Evolutionary conservation across 2,113 vertebrate genomes (phyloP).

Genomic region (Galeopterus variegatus): DNA sequence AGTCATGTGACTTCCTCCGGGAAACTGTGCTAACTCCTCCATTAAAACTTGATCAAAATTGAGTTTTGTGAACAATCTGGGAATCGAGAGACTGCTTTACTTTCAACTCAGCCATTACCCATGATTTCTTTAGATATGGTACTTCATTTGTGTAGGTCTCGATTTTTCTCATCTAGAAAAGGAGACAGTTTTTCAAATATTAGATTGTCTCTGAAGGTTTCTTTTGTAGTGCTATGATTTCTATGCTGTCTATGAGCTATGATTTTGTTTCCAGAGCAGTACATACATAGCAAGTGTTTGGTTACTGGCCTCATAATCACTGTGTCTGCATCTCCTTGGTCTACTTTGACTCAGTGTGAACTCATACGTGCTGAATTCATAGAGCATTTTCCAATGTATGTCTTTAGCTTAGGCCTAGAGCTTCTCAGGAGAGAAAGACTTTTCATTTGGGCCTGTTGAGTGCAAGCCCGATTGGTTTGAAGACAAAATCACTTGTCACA

Average conservation of each 20-base stretch:
- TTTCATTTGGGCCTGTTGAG: constrained; percentile 5
- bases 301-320: constrained; percentile 1
- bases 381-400: constrained; percentile 21
- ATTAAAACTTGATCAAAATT: constrained; percentile 9
- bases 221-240: background rate
- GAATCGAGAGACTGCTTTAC: constrained; percentile 48
- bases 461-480: background rate
- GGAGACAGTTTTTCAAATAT: background rate
- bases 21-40: background rate
- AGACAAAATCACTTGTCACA: constrained; percentile 41
- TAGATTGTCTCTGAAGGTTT: background rate
- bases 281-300: constrained; percentile 49
- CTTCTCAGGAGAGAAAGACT: constrained; percentile 68
- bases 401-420: background rate
- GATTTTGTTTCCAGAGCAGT: constrained; percentile 44
- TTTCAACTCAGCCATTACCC: background rate
- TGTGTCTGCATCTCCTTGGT: constrained; percentile 9
- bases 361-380: background rate
- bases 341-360: constrained; percentile 60
- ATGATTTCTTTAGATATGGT: constrained; percentile 7
- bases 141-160: background rate
- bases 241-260: background rate
- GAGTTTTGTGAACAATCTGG: background rate
- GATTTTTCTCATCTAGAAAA: constrained; percentile 42
- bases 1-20: background rate